A percentile compares a stretch with the other conserved stretches of the same genome.
These are phyloP conservation scores for Cygnus buccinator DNA, from an alignment of 2,113 vertebrate genomes.

Conservation along the genomic window DNA sequence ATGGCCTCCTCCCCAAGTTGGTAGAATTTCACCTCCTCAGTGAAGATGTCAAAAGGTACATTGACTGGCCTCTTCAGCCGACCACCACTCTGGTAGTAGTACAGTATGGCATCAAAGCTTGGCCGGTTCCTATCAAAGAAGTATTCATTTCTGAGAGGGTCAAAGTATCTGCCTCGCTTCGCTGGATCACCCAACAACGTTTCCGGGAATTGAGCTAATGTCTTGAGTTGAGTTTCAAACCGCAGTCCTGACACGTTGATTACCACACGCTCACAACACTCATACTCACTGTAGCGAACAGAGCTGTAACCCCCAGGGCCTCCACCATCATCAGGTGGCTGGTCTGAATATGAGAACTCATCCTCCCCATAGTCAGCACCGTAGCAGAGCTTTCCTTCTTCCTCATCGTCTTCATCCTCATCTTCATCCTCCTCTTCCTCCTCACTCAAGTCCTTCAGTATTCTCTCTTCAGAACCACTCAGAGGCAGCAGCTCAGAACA, in stretches of 20 bases:
- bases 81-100: constrained; percentile 96
- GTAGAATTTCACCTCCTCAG: constrained; percentile 98
- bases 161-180: constrained; percentile 94
- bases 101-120: constrained; percentile 97
- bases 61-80: constrained; percentile 94
- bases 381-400: constrained; percentile 82
- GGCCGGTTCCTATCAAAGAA: constrained; percentile 97
- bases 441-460: constrained; percentile 92
- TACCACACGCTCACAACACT: constrained; percentile 94
- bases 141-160: constrained; percentile 97
- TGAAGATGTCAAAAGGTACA: constrained; percentile 97
- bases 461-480: constrained; percentile 93
- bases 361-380: constrained; percentile 88
- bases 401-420: constrained; percentile 78
- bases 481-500: constrained; percentile 91
- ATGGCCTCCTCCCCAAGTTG: constrained; percentile 96
- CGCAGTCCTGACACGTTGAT: constrained; percentile 96
- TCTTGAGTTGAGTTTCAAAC: constrained; percentile 97
- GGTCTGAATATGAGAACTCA: constrained; percentile 85
- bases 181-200: constrained; percentile 92
- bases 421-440: constrained; percentile 87
- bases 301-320: constrained; percentile 83
- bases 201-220: constrained; percentile 95
- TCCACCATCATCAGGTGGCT: constrained; percentile 81
- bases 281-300: constrained; percentile 87